Evolutionary conservation across 2,888 invertebrate genomes (phyloP), one percentile per base, ranked within the genome.

Genomic region (Ichneumoninae sp.): DNA sequence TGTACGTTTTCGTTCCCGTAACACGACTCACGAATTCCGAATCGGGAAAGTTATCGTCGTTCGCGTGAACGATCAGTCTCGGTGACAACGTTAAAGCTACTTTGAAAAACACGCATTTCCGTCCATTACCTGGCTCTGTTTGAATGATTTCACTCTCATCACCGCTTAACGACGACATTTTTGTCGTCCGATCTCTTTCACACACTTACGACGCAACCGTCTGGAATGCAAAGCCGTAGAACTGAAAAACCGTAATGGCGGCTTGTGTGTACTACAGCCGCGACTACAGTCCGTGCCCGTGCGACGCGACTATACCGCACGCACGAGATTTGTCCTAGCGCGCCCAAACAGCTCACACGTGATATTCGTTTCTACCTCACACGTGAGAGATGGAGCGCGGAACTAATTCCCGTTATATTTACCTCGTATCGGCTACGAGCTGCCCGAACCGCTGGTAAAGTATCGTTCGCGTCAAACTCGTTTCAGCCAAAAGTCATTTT

Each of bases 151-250:
- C 93, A 86, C 80, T 91, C 78, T 93, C 93, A 84, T 93, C 93
- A 88, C 92, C 93, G 88, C 93, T 93, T 84, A 91, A 88, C 82
- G 93, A 92, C 89, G 93, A 93, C 93, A 93, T 93, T 74, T 87
- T 89, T 66, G 62, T 62, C 33, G 30, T 70, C 71, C 77, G 62
- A 13, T 80, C 69, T 79, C 57, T 62, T 72, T 36, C 44, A 69
- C 44, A 50, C 69, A 70, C 66, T 57, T 82, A 47, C 72, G 83
- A 78, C 81, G 83, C 83, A 76, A 81, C 80, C 80, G 84, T 77
- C 82, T 84, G 83, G 80, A 87, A 87, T 88, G 86, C 83, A 84
- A 81, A 87, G 82, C 83, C 83, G 86, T 82, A 78, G 83, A 82
- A 80, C 83, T 77, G 80, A 62, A 33, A 65, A 80, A 71, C 52